phyloP scores from a whole-genome alignment of 2,113 vertebrate species.

The Morone chrysops region DNA sequence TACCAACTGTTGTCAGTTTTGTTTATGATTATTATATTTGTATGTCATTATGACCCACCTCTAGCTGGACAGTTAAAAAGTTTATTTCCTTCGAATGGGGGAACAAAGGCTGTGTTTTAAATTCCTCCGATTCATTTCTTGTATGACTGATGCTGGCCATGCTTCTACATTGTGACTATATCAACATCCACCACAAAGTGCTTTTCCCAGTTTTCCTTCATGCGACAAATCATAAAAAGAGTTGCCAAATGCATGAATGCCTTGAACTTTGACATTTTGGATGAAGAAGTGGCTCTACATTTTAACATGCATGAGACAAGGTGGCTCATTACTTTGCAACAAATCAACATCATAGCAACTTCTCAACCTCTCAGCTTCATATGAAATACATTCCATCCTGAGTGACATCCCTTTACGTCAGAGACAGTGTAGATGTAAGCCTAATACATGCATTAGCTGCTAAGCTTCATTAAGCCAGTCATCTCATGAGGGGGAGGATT shows the following conservation, averaged over 20 bases:
- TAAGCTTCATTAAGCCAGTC: conserved; percentile 53
- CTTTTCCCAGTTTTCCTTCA: conserved; percentile 80
- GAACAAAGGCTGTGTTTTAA: conserved; percentile 65
- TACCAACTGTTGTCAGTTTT: conserved; percentile 77
- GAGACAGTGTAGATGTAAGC: conserved; percentile 62
- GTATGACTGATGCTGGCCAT: conserved; percentile 69
- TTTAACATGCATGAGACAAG: conserved; percentile 87
- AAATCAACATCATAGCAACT: conserved; percentile 74
- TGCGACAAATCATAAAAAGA: conserved; percentile 74
- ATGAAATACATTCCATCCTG: conserved; percentile 79
- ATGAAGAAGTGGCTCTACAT: conserved; percentile 65
- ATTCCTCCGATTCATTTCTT: conserved; percentile 57
- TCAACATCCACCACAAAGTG: conserved; percentile 83
- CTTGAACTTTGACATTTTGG: conserved; percentile 88
- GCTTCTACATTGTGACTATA: conserved; percentile 77
- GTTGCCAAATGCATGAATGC: conserved; percentile 96
- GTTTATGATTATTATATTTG: conserved; percentile 66
- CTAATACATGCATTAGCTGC: conserved; percentile 65
- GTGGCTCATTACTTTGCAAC: conserved; percentile 80
- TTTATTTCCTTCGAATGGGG: conserved; percentile 57
- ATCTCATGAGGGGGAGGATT: conserved; percentile 32
- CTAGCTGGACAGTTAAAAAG: conserved; percentile 49
- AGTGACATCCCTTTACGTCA: conserved; percentile 84
- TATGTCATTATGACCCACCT: conserved; percentile 43
- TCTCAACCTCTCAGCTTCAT: conserved; percentile 70